Evolutionary conservation across 2,888 invertebrate genomes (phyloP), one percentile per base, ranked within the genome.

Genomic region (Ganaspis brasiliensis): DNA sequence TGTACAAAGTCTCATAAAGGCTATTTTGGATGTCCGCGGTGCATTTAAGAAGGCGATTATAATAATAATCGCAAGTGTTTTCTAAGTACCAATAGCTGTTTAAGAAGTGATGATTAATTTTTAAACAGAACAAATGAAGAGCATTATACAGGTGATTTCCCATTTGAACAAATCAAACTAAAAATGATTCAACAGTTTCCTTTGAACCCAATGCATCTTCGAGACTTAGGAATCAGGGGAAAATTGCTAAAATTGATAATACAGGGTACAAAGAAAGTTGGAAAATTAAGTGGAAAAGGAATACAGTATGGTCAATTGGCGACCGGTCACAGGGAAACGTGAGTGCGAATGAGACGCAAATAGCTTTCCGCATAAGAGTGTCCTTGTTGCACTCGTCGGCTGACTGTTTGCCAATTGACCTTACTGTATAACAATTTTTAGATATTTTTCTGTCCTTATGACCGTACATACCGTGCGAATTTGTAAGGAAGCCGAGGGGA

Each of bases 401-500:
- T n/a, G n/a, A n/a, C n/a, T n/a, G n/a, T n/a, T n/a, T n/a, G n/a
- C n/a, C n/a, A n/a, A n/a, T n/a, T n/a, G n/a, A n/a, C n/a, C n/a
- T n/a, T n/a, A n/a, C n/a, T n/a, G n/a, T n/a, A n/a, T 10, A 56
- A 26, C 21, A 16, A 0, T 21, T n/a, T 8, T 52, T 6, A n/a
- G 8, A 35, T 24, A 14, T 16, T 24, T 26, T 56, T 6, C 16
- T 16, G 6, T n/a, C 4, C 24, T 76, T 55, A 14, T 49, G 6
- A n/a, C n/a, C 9, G 1, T 71, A n/a, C 35, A 71, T 67, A 21
- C 63, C 74, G 14, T 61, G 8, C 3, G 84, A 85, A 40, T 85
- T 85, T 72, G 76, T 72, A 12, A 76, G 84, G 35, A 81, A 81
- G 56, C 79, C 81, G 12, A 72, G 82, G 16, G 52, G 67, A 21